phyloP scores from a whole-genome alignment of 2,797 vertebrate species.

The Hemibagrus guttatus region DNA sequence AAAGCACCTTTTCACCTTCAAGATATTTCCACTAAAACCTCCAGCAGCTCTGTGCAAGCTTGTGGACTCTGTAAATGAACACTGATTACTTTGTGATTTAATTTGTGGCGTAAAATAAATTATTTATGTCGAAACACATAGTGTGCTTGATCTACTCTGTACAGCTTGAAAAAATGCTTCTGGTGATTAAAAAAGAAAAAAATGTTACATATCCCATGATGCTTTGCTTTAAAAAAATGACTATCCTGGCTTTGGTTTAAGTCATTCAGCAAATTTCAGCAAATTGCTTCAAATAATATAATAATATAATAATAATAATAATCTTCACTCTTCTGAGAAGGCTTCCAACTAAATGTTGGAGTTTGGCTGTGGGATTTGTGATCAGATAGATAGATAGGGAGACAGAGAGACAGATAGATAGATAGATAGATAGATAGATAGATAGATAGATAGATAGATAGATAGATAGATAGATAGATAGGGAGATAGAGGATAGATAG shows the following conservation, averaged over 20 bases:
- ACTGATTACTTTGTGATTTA: constrained; percentile 49
- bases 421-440: too few species aligned
- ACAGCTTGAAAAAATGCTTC: neutral
- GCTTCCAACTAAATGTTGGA: neutral
- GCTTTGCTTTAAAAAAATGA: constrained; percentile 31
- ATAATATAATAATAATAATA: too few species aligned
- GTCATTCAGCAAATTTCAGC: neutral
- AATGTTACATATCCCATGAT: constrained; percentile 62
- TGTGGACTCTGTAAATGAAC: constrained; percentile 46
- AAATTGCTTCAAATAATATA: neutral
- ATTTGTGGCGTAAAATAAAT: constrained; percentile 52
- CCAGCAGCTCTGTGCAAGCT: constrained; percentile 31
- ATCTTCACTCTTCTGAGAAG: too few species aligned
- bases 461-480: too few species aligned
- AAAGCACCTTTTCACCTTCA: neutral
- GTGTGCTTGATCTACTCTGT: neutral
- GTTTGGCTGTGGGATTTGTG: too few species aligned
- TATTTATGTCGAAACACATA: constrained; percentile 38
- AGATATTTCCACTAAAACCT: neutral
- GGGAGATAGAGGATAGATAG: too few species aligned
- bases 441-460: too few species aligned
- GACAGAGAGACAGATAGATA: too few species aligned
- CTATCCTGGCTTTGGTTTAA: neutral
- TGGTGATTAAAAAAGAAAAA: neutral
- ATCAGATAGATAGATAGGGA: too few species aligned